Percentiles rank a stretch among this genome's conserved stretches.
Conservation (phyloP, 2,888 invertebrate species). For the Homarus gammarus region DNA sequence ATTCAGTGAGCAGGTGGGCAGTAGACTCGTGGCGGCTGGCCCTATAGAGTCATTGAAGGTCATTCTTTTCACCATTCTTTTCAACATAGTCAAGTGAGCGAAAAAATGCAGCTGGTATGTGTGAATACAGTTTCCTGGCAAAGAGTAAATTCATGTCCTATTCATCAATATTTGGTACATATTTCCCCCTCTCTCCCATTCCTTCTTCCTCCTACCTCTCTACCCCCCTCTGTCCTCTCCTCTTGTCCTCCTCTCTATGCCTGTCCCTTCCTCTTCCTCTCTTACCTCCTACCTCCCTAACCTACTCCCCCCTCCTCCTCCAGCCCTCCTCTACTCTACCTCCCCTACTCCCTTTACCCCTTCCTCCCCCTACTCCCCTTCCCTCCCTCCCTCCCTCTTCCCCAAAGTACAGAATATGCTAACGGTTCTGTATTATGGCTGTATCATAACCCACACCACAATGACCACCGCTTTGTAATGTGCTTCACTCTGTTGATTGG, state of each 20-base stretch:
- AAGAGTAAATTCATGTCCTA: background rate
- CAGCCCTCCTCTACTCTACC: too few species aligned
- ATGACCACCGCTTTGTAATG: too few species aligned
- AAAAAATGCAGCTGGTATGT: slow-evolving; percentile 43
- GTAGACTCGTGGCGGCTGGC: background rate
- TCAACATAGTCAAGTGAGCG: slow-evolving; percentile 49
- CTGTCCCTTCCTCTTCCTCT: background rate
- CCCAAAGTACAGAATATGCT: background rate
- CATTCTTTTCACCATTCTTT: slow-evolving; percentile 37
- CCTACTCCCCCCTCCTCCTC: too few species aligned
- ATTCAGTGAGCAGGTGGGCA: background rate
- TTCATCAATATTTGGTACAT: background rate
- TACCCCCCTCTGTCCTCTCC: too few species aligned
- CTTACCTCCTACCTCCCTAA: background rate
- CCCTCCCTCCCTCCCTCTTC: background rate
- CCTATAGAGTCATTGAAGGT: slow-evolving; percentile 4
- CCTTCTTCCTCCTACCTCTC: background rate
- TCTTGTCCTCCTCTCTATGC: background rate
- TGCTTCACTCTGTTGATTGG: too few species aligned
- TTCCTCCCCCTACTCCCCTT: background rate
- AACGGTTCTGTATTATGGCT: too few species aligned
- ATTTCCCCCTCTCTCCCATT: background rate
- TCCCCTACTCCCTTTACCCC: background rate
- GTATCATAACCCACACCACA: background rate
- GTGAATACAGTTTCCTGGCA: slow-evolving; percentile 33